These are phyloP conservation scores for Drosophila rhopaloa DNA, from an alignment of 1,140 invertebrate genomes.

Conservation along the genomic window DNA sequence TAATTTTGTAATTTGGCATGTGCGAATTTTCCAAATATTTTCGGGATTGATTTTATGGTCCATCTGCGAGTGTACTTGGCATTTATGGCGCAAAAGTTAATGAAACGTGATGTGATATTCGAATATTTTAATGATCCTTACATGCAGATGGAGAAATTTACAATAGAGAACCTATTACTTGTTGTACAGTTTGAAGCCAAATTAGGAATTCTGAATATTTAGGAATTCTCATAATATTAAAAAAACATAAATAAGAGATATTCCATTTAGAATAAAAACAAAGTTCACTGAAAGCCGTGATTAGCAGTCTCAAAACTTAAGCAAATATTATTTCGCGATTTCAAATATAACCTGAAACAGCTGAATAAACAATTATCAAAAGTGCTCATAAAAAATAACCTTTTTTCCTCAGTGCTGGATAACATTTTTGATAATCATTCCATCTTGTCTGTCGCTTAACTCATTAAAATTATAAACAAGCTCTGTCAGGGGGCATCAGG, in stretches of 20 bases:
- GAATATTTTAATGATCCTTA: not conserved
- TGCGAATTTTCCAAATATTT: slow-evolving; percentile 42
- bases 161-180: too few relatives aligned
- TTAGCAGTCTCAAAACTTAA: too few relatives aligned
- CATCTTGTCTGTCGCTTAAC: too few relatives aligned
- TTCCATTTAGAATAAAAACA: too few relatives aligned
- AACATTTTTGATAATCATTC: not conserved
- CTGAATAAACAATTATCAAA: not conserved
- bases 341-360: not conserved
- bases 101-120: slow-evolving; percentile 36
- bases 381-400: too few relatives aligned
- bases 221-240: too few relatives aligned
- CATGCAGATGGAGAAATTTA: too few relatives aligned
- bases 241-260: too few relatives aligned
- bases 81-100: slow-evolving; percentile 33
- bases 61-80: slow-evolving; percentile 15
- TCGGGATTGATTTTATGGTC: slow-evolving; percentile 22
- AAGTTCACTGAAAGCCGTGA: too few relatives aligned
- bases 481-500: not conserved
- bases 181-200: too few relatives aligned
- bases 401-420: not conserved
- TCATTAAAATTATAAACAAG: not conserved
- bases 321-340: too few relatives aligned
- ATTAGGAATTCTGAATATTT: too few relatives aligned
- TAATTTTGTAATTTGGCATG: slow-evolving; percentile 24